These are phyloP conservation scores for Ophioninae sp. DNA, from an alignment of 2,888 invertebrate species.

Conservation along the genomic window DNA sequence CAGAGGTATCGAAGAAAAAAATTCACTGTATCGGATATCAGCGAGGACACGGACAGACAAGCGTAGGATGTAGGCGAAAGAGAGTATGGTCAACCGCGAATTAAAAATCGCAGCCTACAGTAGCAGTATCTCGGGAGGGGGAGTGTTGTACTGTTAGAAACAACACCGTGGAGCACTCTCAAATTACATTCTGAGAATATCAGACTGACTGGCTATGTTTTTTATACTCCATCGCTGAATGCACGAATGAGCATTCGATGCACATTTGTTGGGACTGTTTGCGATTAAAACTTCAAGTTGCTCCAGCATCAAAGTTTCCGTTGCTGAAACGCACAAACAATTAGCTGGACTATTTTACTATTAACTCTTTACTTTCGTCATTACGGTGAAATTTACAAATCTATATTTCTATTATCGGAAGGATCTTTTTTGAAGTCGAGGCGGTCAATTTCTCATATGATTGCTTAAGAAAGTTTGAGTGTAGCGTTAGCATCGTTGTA, in stretches of 20 bases:
- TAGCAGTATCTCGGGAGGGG: conserved; percentile 4
- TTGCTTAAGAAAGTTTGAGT: too few species aligned
- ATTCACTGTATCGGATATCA: conserved; percentile 21
- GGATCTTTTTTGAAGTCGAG: too few species aligned
- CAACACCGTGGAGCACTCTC: conserved; percentile 18
- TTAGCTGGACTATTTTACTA: too few species aligned
- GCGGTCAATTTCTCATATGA: too few species aligned
- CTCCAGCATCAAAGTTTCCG: too few species aligned
- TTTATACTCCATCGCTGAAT: background rate
- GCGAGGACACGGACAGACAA: background rate
- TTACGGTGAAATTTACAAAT: too few species aligned
- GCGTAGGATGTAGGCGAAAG: too few species aligned
- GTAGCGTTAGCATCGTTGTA: too few species aligned
- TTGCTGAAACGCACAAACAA: too few species aligned
- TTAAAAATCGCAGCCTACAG: conserved; percentile 38
- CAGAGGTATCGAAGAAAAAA: background rate
- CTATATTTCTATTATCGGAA: too few species aligned
- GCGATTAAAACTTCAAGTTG: background rate
- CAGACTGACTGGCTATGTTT: background rate
- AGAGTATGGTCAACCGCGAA: conserved; percentile 52
- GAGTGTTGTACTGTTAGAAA: conserved; percentile 27
- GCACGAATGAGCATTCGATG: background rate
- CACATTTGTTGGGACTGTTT: background rate
- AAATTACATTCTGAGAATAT: conserved; percentile 29
- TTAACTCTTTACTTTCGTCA: too few species aligned